phyloP scores from a whole-genome alignment of 2,797 vertebrate species.

The Microchirus variegatus region DNA sequence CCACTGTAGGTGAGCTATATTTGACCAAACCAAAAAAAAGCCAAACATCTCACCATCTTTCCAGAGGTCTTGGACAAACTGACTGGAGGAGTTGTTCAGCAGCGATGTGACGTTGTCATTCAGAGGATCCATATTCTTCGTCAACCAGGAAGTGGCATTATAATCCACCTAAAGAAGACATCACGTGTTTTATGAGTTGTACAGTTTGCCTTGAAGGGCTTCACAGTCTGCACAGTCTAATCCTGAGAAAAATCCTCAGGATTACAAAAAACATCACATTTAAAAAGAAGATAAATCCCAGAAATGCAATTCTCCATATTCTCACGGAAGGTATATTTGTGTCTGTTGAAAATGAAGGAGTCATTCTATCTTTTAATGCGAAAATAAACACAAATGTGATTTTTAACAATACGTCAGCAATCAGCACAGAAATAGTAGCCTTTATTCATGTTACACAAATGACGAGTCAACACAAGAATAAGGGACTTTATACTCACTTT shows the following conservation, averaged over 20 bases:
- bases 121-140: slow-evolving; percentile 98
- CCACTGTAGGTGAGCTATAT: neutral
- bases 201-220: no score
- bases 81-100: slow-evolving; percentile 91
- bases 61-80: slow-evolving; percentile 94
- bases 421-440: neutral
- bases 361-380: no score
- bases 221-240: no score
- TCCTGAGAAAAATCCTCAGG: no score
- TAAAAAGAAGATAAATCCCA: no score
- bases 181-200: neutral
- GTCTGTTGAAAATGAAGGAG: no score
- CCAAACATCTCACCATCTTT: slow-evolving; percentile 88
- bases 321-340: no score
- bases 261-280: no score
- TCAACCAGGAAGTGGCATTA: slow-evolving; percentile 92
- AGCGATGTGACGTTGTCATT: slow-evolving; percentile 94
- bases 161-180: slow-evolving; percentile 87
- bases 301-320: no score
- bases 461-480: neutral
- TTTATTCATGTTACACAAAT: neutral
- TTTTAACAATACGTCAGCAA: neutral
- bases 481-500: slow-evolving; percentile 80
- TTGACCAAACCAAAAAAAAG: neutral
- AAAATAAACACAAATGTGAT: no score